A percentile compares a stretch with the other conserved stretches of the same genome.
These are phyloP conservation scores for Salvelinus alpinus DNA, from an alignment of 2,113 vertebrate species.

Conservation along the genomic window DNA sequence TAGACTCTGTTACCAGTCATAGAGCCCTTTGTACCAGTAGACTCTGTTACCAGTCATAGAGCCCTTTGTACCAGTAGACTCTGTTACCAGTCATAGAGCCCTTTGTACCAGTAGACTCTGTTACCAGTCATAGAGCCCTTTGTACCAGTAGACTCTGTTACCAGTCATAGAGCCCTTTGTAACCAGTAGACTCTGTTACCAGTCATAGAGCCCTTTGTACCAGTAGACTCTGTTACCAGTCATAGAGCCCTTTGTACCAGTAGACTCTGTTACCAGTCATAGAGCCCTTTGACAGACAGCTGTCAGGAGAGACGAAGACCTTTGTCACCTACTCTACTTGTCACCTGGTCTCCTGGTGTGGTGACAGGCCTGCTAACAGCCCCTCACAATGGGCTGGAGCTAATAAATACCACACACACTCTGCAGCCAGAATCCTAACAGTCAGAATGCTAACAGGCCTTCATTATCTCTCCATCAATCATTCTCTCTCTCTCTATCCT, in stretches of 20 bases:
- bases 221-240: not conserved
- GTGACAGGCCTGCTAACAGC: too few species aligned
- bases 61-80: too few species aligned
- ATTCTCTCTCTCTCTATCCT: not conserved
- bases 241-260: not conserved
- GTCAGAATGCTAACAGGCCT: not conserved
- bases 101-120: not conserved
- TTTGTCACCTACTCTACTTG: not conserved
- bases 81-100: too few species aligned
- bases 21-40: too few species aligned
- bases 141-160: too few species aligned
- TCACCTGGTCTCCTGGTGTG: not conserved
- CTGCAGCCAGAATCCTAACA: not conserved
- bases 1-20: too few species aligned
- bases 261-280: not conserved
- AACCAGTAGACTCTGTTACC: too few species aligned
- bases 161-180: not conserved
- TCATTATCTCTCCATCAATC: too few species aligned
- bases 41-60: too few species aligned
- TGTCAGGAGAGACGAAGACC: not conserved
- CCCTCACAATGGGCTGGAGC: not conserved
- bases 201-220: too few species aligned
- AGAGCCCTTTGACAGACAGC: not conserved
- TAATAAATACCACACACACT: conserved; percentile 4
- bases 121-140: too few species aligned